Evolutionary conservation across 2,113 vertebrate genomes (phyloP), one percentile per base, ranked within the genome.

Genomic region (Dryoscopus gambensis): DNA sequence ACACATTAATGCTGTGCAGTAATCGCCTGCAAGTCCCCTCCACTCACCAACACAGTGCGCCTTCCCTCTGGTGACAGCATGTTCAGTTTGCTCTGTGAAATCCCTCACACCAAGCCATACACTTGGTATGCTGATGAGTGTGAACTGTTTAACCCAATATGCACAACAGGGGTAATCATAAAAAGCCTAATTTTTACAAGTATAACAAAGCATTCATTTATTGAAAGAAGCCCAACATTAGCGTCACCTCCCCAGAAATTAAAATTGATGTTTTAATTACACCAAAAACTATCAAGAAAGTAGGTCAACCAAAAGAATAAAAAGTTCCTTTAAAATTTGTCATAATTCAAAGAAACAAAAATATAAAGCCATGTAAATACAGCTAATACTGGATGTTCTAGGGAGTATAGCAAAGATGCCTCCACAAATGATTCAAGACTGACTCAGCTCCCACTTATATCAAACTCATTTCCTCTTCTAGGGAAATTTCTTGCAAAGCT

Each of bases 21-120:
- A 49, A 21, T 4, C 28, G 14, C n/a, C 44, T 35, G 25, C 27
- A 30, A 63, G 19, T 17, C 33, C n/a, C 30, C 63, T n/a, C 28
- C 55, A 16, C 20, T 79, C 52, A 53, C 0, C 0, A 1, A 6
- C 2, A 11, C 55, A 21, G 5, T 2, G 15, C 18, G 52, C 40
- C 31, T 57, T 46, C 35, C 65, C 33, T 59, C 83, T 35, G 23
- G 5, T 16, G 35, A 71, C 4, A 13, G 40, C 46, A 24, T 13
- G 35, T 10, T 65, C 55, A 57, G 27, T 13, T 44, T 60, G 33
- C n/a, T 17, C 17, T 15, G 25, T 20, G 52, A 71, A 71, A 73
- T 18, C 18, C 10, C 23, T 80, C 31, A 64, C 39, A 44, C 2
- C 3, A 63, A 63, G 37, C n/a, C 44, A 35, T 17, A 35, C 14